These are phyloP conservation scores for Papilio helenus DNA, from an alignment of 1,140 invertebrate genomes.

Conservation along the genomic window DNA sequence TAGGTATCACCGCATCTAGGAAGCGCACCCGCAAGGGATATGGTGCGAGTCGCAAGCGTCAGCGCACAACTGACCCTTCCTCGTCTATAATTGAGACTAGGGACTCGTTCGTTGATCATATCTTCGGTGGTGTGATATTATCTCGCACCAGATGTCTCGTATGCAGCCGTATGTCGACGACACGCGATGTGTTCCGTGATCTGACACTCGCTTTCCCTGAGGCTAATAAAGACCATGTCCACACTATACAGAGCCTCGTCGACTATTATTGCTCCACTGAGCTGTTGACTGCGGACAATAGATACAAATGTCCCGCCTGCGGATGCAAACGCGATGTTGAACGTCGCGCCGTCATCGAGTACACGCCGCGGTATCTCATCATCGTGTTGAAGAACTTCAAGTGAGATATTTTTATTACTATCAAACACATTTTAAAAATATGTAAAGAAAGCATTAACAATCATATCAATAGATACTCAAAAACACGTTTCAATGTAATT, in stretches of 20 bases:
- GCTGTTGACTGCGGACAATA: slow-evolving; percentile 89
- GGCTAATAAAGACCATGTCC: slow-evolving; percentile 79
- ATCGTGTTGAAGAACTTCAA: slow-evolving; percentile 92
- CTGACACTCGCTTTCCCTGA: slow-evolving; percentile 92
- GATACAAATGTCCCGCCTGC: slow-evolving; percentile 92
- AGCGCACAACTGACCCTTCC: background rate
- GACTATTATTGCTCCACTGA: slow-evolving; percentile 91
- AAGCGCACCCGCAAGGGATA: background rate
- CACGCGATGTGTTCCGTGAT: slow-evolving; percentile 91
- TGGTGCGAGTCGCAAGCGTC: background rate
- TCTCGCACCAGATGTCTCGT: slow-evolving; percentile 88
- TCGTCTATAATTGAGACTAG: slow-evolving; percentile 51
- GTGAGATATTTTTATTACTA: slow-evolving; percentile 77
- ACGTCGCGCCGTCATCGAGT: slow-evolving; percentile 87
- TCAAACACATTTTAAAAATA: too few relatives aligned
- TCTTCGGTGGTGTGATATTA: slow-evolving; percentile 89
- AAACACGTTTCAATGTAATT: too few relatives aligned
- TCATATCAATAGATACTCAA: too few relatives aligned
- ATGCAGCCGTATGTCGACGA: slow-evolving; percentile 87
- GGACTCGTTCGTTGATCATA: slow-evolving; percentile 58
- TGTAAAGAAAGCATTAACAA: too few relatives aligned
- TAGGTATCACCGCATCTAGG: background rate
- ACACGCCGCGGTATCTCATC: slow-evolving; percentile 89
- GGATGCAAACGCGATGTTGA: slow-evolving; percentile 89
- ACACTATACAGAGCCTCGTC: slow-evolving; percentile 87